phyloP scores from a whole-genome alignment of 2,888 invertebrate genomes.

The Melanotus villosus region DNA sequence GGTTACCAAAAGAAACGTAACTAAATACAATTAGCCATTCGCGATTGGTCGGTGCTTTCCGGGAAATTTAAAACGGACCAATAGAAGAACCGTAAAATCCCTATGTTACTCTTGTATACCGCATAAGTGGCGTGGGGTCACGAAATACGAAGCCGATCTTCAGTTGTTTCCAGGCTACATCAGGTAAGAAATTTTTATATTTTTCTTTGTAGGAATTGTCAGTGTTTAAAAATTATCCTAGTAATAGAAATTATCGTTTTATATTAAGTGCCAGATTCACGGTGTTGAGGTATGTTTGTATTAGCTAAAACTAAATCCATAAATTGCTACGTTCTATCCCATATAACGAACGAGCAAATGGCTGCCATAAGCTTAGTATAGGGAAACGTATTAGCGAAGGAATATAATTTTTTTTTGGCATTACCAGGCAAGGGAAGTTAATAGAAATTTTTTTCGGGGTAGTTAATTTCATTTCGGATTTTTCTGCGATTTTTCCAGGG shows the following conservation, averaged over 20 bases:
- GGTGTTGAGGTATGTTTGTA: conserved; percentile 54
- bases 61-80: conserved; percentile 74
- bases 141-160: conserved; percentile 75
- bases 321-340: conserved; percentile 64
- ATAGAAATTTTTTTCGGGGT: conserved; percentile 57
- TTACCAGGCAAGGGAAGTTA: conserved; percentile 30
- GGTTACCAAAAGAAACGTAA: conserved; percentile 71
- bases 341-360: conserved; percentile 70
- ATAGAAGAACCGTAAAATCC: conserved; percentile 65
- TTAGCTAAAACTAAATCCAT: conserved; percentile 61
- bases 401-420: conserved; percentile 56
- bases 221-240: conserved; percentile 66
- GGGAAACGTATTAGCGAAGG: conserved; percentile 57
- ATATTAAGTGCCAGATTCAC: conserved; percentile 57
- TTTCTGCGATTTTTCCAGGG: conserved; percentile 56
- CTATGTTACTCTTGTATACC: conserved; percentile 71
- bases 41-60: conserved; percentile 73
- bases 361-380: conserved; percentile 72
- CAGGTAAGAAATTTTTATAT: conserved; percentile 75
- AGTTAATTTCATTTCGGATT: conserved; percentile 59
- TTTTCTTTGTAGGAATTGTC: conserved; percentile 70
- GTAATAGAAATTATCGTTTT: conserved; percentile 61
- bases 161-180: conserved; percentile 72
- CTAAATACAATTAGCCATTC: conserved; percentile 67
- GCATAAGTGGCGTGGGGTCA: conserved; percentile 77